Base-by-base conservation (phyloP, 1,140 invertebrate genomes). In the Pteromalus puparum region DNA sequence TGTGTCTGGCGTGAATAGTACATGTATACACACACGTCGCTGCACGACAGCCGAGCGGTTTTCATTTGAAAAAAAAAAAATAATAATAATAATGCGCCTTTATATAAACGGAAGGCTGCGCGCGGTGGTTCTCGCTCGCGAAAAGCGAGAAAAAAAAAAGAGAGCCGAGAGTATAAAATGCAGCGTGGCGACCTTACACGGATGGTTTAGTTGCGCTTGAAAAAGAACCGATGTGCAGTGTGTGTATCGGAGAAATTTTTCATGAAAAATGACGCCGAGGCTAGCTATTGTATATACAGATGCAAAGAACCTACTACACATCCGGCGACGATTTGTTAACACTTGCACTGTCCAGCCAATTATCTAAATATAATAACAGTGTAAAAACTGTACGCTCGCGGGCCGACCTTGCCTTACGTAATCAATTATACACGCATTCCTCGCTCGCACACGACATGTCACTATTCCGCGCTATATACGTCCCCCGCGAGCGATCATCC, bases 391-490 rank as follows among this genome's bases (percentile, higher is more conserved):
- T 9, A n/a, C 13, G 1, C 18, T 6, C 18, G 53, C 53, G 15
- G 18, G 21, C 21, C 61, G 81, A 48, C 73, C 73, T 83, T 38
- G 48, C 72, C 74, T 83, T 70, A 77, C 81, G 53, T 83, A 83
- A 83, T 77, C 73, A 83, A 83, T 83, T 75, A 82, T 75, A 82
- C 81, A 42, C 72, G 26, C 68, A 73, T 61, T 73, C 42, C 78
- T 4, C 78, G 78, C 77, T 68, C 77, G 30, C 53, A 21, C 65
- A 21, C 65, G 34, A 24, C 34, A 34, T 48, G 53, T 61, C 1
- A 61, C 53, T 61, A 61, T n/a, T 61, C 18, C 21, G 0, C 53
- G n/a, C n/a, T n/a, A n/a, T 61, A 12, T 38, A 24, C n/a, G 21
- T 21, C 38, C n/a, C 26, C 34, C 13, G 67, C 10, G 28, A 68